phyloP scores from a whole-genome alignment of 2,888 invertebrate genomes.

The Tachina fera region DNA sequence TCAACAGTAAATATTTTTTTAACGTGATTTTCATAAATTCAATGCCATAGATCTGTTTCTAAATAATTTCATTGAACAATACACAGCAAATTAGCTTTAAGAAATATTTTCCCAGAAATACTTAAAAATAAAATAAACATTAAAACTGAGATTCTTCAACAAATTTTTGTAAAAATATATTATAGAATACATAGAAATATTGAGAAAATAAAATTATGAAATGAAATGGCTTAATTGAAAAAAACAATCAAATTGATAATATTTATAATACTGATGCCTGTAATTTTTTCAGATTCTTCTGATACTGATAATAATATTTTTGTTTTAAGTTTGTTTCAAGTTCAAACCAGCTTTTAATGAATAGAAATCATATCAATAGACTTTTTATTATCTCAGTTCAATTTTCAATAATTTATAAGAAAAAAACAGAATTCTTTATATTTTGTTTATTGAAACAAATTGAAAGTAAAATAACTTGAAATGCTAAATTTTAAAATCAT shows the following conservation, averaged over 20 bases:
- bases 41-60: no score
- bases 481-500: constrained; percentile 37
- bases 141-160: background rate
- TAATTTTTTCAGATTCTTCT: constrained; percentile 4
- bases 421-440: background rate
- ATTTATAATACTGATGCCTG: constrained; percentile 30
- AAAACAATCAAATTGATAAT: constrained; percentile 34
- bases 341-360: constrained; percentile 52
- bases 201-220: background rate
- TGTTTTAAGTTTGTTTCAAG: constrained; percentile 13
- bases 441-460: constrained; percentile 22
- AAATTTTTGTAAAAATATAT: background rate
- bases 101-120: no score
- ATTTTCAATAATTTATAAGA: constrained; percentile 44
- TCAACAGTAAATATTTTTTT: no score
- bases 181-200: no score
- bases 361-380: constrained; percentile 31
- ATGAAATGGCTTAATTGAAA: background rate
- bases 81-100: no score
- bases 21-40: no score
- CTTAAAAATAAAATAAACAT: background rate
- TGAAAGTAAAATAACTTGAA: constrained; percentile 66
- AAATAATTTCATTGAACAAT: no score
- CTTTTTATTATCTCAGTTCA: constrained; percentile 29
- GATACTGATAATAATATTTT: constrained; percentile 52